Evolutionary conservation across 2,888 invertebrate genomes (phyloP), one percentile per base, ranked within the genome.

Genomic region (Spisula subtruncata): DNA sequence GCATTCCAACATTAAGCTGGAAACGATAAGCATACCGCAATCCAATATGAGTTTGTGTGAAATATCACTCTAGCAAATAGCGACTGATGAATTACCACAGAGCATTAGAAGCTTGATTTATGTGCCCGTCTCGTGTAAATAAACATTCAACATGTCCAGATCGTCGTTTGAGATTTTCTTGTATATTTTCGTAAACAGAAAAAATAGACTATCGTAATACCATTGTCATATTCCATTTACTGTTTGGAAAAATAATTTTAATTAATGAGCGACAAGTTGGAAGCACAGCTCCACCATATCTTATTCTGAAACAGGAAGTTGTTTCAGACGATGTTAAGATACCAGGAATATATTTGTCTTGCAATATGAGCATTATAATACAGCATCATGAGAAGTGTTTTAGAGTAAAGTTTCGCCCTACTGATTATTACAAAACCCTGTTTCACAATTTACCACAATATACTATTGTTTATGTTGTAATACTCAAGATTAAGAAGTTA

Each of bases 51-150:
- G 41, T n/a, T 66, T 82, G 71, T 48, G 48, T 46, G 87, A 87
- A 87, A 83, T 75, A 82, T 83, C 41, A 25, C 83, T 46, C 66
- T 29, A 86, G 54, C 86, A 84, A 83, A 85, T 85, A 66, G 51
- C 86, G 83, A n/a, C 75, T 88, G 87, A 83, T 88, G 83, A 84
- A 88, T 88, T 79, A 80, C 35, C 83, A n/a, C 87, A 88, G 60
- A 25, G 56, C 79, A 80, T 80, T 88, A 81, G 48, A 82, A 48
- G 32, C 18, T 60, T 88, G 87, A 88, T 88, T 88, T 88, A 88
- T 88, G 83, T 60, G 48, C 32, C 86, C 90, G 25, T 87, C 84
- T 91, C 90, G 88, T 89, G 87, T 88, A 90, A 85, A 91, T 92
- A 92, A 92, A 92, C 89, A 91, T 35, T 48, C 46, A 83, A 75